Evolutionary conservation across 92 coral and sea anemone species (phyloP).

Genomic region (Parazoanthus swiftii): DNA sequence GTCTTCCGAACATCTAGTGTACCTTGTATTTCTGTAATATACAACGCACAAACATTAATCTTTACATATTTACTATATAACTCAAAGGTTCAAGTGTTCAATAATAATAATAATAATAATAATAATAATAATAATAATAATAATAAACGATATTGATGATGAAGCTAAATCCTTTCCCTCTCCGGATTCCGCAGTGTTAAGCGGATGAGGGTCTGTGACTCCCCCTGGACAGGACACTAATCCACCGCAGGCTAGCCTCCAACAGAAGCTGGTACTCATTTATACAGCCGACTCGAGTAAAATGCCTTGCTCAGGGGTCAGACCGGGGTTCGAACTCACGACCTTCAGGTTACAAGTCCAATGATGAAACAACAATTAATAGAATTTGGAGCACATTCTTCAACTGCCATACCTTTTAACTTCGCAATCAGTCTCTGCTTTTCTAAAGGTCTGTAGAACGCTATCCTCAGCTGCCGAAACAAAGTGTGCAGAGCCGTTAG

Average conservation of each 20-base stretch:
- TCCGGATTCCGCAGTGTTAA: no score
- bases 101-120: no score
- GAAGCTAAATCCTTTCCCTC: no score
- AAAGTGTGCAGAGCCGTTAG: neutral
- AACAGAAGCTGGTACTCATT: no score
- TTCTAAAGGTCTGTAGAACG: constrained; percentile 68
- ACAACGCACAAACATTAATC: neutral
- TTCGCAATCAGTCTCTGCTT: constrained; percentile 62
- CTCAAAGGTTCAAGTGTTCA: neutral
- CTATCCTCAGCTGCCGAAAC: constrained; percentile 49
- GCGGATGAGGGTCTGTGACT: no score
- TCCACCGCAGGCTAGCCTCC: no score
- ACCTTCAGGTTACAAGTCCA: no score
- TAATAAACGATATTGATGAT: neutral
- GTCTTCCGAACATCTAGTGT: neutral
- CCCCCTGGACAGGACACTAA: no score
- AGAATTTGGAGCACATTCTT: neutral
- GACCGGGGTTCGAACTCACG: no score
- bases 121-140: no score
- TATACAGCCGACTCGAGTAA: no score
- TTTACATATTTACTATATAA: neutral
- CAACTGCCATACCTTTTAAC: constrained; percentile 56
- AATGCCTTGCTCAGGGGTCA: no score
- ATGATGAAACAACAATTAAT: neutral
- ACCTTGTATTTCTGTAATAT: constrained; percentile 26